A percentile compares a stretch with the other conserved stretches of the same genome.
Evolutionary conservation across 2,113 vertebrate species (phyloP).

Genomic region (Sebastes fasciatus): DNA sequence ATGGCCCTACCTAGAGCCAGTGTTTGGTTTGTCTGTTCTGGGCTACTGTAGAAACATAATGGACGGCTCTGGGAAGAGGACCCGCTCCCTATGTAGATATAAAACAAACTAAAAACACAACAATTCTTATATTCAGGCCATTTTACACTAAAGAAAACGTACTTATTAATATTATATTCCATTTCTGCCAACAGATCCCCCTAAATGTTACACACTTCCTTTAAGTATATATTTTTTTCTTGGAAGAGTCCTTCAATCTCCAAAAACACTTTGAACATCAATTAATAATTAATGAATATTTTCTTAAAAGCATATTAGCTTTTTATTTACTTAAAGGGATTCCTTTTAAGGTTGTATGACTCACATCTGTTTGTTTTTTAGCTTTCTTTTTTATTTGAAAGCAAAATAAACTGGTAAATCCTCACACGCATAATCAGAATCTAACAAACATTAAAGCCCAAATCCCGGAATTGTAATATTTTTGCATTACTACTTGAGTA

Average conservation of each 20-base stretch:
- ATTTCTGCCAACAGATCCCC: too few relatives aligned
- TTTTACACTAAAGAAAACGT: too few relatives aligned
- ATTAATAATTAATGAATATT: not conserved
- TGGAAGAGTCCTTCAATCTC: not conserved
- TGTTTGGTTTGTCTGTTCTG: too few relatives aligned
- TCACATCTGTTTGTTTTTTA: not conserved
- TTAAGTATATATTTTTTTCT: not conserved
- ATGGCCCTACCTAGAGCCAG: too few relatives aligned
- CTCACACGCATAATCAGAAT: not conserved
- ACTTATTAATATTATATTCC: too few relatives aligned
- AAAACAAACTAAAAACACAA: too few relatives aligned
- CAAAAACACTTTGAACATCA: not conserved
- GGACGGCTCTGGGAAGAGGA: too few relatives aligned
- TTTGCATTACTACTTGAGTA: conserved; percentile 1
- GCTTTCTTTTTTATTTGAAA: conserved; percentile 1
- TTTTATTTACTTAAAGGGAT: not conserved
- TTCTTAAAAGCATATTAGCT: not conserved
- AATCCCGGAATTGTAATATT: conserved; percentile 34
- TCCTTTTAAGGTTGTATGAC: not conserved
- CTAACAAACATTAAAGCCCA: conserved; percentile 2
- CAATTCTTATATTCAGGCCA: too few relatives aligned
- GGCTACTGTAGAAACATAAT: too few relatives aligned
- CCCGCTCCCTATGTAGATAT: too few relatives aligned
- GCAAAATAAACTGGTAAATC: conserved; percentile 12
- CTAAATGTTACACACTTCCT: not conserved